A percentile compares a stretch with the other conserved stretches of the same genome.
Conservation (phyloP, 2,797 vertebrate species). For the Arvicola amphibius region DNA sequence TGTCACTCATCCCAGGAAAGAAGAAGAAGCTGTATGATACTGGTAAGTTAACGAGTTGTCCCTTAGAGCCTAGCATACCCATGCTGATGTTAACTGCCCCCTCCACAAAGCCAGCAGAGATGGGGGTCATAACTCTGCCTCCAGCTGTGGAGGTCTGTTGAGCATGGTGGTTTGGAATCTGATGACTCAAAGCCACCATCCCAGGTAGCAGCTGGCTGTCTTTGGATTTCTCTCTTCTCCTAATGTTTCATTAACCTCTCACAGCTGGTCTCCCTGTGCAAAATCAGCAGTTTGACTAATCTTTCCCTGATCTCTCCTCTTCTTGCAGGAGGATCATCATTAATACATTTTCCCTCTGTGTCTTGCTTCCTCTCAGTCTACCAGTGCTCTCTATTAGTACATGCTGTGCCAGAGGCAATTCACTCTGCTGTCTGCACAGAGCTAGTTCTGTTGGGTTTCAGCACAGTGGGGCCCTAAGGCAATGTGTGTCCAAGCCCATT, state of each 20-base stretch:
- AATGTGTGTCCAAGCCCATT: constrained; percentile 69
- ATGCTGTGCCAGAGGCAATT: constrained; percentile 69
- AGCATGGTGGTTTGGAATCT: constrained; percentile 65
- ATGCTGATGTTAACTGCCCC: constrained; percentile 40
- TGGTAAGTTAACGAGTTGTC: background rate
- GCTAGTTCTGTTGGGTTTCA: constrained; percentile 80
- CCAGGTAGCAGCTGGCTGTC: constrained; percentile 80
- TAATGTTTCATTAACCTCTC: constrained; percentile 86
- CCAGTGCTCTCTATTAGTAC: constrained; percentile 45
- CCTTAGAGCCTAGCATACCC: background rate
- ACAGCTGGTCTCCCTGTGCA: constrained; percentile 80
- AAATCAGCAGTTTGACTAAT: constrained; percentile 83
- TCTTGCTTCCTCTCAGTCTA: background rate
- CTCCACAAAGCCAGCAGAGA: constrained; percentile 65
- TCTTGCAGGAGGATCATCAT: constrained; percentile 77
- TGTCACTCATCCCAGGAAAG: background rate
- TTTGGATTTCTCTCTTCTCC: constrained; percentile 79
- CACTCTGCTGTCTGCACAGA: constrained; percentile 69
- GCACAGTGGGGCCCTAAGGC: constrained; percentile 76
- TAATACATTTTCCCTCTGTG: constrained; percentile 76
- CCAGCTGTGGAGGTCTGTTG: constrained; percentile 34
- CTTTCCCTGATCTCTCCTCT: constrained; percentile 72
- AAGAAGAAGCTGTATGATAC: background rate
- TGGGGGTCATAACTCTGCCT: constrained; percentile 57
- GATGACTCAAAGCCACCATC: constrained; percentile 77